Evolutionary conservation across 2,888 invertebrate species (phyloP), one percentile per base, ranked within the genome.

Genomic region (Eupithecia subfuscata): DNA sequence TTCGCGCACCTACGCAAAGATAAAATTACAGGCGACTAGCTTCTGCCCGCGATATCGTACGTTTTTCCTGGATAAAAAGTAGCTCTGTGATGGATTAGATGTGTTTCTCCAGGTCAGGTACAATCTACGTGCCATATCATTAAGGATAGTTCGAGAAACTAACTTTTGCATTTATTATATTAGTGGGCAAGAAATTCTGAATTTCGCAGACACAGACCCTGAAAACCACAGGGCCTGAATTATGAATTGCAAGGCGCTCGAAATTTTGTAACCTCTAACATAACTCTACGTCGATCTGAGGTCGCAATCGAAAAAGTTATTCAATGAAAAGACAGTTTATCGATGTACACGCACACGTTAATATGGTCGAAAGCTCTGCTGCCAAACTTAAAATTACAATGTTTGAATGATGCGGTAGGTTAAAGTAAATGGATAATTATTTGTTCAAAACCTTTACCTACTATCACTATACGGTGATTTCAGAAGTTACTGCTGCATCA

Each of bases 401-500:
- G 7, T 48, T 34, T 34, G 34, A 34, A 18, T 7, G 12, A 45
- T 45, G 2, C 40, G 45, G 18, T 48, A 48, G 48, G 48, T 18
- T 18, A 7, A 18, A 18, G 0, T 16, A 45, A 45, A 45, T 45
- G 5, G 14, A 16, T 45, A 40, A 40, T 30, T 30, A 30, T 30
- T 40, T 11, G 45, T 45, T 45, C 14, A 45, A 45, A 45, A 45
- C 14, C 4, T 48, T 6, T 60, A 25, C 22, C 2, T 25, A 12
- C 3, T 22, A 22, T 25, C 37, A 56, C 73, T 71, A 0, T 70
- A n/a, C 40, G 60, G 8, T 68, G 40, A 45, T 60, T 63, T 40
- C 70, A 34, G 40, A 45, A 73, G 69, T 65, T 52, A 71, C 75
- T 78, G 60, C n/a, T 60, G 45, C 60, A 68, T 16, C 48, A 71